These are phyloP conservation scores for Orchestia grillus DNA, from an alignment of 1,140 invertebrate genomes.

Conservation along the genomic window DNA sequence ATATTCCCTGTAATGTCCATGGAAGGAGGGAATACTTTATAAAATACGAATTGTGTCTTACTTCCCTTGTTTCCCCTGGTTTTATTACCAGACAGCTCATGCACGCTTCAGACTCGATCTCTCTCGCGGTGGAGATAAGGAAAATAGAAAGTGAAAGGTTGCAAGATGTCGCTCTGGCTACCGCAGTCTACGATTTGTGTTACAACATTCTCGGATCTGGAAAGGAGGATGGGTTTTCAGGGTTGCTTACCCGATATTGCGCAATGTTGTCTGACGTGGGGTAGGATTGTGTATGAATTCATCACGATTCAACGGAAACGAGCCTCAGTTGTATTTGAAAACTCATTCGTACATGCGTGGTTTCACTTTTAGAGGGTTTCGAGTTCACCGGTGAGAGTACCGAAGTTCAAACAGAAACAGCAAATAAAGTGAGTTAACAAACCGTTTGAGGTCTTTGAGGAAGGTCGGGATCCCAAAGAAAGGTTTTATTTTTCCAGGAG, in stretches of 20 bases:
- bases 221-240: not conserved
- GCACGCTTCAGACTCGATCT: not conserved
- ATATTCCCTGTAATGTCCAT: not conserved
- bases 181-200: not conserved
- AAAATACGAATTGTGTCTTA: not conserved
- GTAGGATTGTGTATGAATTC: not conserved
- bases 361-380: not conserved
- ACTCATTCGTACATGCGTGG: not conserved
- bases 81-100: not conserved
- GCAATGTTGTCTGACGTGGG: not conserved
- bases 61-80: not conserved
- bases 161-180: not conserved
- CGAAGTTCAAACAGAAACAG: not conserved
- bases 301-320: not conserved
- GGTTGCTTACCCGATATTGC: not conserved
- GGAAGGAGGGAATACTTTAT: not conserved
- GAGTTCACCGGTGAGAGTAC: not conserved
- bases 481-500: not conserved
- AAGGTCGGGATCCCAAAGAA: not conserved
- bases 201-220: not conserved
- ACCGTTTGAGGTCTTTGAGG: not conserved
- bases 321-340: not conserved
- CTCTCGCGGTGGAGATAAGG: not conserved
- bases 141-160: conserved; percentile 1
- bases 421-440: not conserved